Evolutionary conservation across 92 coral and sea anemone species (phyloP).

Genomic region (Blastomussa wellsi): DNA sequence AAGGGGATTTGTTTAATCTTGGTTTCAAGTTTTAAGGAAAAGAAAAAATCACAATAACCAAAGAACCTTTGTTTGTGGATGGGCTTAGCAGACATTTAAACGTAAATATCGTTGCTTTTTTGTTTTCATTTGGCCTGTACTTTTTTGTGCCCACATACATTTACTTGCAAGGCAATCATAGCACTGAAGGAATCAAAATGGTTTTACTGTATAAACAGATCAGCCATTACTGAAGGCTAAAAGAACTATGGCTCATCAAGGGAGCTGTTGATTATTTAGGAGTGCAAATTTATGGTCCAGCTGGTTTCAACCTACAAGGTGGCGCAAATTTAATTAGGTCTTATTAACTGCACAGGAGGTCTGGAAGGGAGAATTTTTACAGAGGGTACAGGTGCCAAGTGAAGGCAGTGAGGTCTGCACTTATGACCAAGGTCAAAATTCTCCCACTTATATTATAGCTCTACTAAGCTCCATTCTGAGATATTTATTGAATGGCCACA

Average conservation of each 20-base stretch:
- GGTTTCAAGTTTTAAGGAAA: neutral
- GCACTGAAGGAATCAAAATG: neutral
- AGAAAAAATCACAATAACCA: neutral
- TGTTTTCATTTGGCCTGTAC: neutral
- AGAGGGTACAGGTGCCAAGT: too few species aligned
- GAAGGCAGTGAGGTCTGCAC: too few species aligned
- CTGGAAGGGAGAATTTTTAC: too few species aligned
- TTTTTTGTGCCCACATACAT: neutral
- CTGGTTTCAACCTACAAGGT: neutral
- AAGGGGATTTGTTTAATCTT: conserved; percentile 2
- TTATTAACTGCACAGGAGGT: too few species aligned
- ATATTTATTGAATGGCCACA: too few species aligned
- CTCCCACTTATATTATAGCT: too few species aligned
- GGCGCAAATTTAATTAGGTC: neutral
- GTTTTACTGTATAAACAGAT: conserved; percentile 21
- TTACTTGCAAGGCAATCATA: neutral
- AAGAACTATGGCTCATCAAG: conserved; percentile 16
- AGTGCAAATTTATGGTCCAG: neutral
- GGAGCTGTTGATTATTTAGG: neutral
- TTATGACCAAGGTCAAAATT: too few species aligned
- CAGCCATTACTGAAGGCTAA: neutral
- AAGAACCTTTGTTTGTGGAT: neutral
- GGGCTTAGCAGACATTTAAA: neutral
- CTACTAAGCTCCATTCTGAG: too few species aligned
- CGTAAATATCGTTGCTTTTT: neutral